Conservation (phyloP, 1,140 invertebrate genomes). For the Drosophila mauritiana region DNA sequence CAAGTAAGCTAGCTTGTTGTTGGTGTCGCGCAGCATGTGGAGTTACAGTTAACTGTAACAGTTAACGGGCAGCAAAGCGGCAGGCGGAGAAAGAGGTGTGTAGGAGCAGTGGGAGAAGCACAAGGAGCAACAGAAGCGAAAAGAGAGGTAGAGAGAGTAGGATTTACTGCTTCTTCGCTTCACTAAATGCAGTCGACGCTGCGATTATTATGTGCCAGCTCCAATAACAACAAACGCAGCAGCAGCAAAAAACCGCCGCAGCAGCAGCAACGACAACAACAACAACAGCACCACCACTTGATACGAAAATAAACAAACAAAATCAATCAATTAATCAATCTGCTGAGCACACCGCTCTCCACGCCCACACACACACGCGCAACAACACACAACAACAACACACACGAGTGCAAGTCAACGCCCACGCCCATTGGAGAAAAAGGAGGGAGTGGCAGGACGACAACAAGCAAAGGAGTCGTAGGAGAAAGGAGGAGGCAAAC, state of each 20-base stretch:
- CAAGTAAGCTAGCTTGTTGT: slow-evolving; percentile 5
- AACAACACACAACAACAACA: slow-evolving; percentile 15
- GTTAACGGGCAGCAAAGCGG: slow-evolving; percentile 8
- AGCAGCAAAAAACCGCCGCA: slow-evolving; percentile 20
- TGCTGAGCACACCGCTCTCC: slow-evolving; percentile 59
- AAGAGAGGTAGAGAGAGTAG: slow-evolving; percentile 2
- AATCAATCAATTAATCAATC: slow-evolving; percentile 83
- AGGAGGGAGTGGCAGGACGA: slow-evolving; percentile 34
- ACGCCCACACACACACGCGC: slow-evolving; percentile 44
- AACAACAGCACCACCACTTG: slow-evolving; percentile 51
- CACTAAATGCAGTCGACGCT: slow-evolving; percentile 50
- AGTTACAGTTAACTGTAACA: slow-evolving; percentile 28
- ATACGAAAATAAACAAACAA: slow-evolving; percentile 83
- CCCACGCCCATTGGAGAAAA: slow-evolving; percentile 50
- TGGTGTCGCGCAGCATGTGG: slow-evolving; percentile 31
- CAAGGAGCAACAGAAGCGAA: slow-evolving; percentile 2
- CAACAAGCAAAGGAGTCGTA: slow-evolving; percentile 8
- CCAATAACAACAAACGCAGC: slow-evolving; percentile 12
- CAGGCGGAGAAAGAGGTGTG: background rate
- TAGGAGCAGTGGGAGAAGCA: slow-evolving; percentile 2
- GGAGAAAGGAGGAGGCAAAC: slow-evolving; percentile 6
- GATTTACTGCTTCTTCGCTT: slow-evolving; percentile 31
- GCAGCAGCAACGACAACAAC: slow-evolving; percentile 22
- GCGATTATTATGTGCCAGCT: slow-evolving; percentile 28
- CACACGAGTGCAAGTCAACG: slow-evolving; percentile 41